phyloP scores from a whole-genome alignment of 2,113 vertebrate species.

The Shinisaurus crocodilurus region DNA sequence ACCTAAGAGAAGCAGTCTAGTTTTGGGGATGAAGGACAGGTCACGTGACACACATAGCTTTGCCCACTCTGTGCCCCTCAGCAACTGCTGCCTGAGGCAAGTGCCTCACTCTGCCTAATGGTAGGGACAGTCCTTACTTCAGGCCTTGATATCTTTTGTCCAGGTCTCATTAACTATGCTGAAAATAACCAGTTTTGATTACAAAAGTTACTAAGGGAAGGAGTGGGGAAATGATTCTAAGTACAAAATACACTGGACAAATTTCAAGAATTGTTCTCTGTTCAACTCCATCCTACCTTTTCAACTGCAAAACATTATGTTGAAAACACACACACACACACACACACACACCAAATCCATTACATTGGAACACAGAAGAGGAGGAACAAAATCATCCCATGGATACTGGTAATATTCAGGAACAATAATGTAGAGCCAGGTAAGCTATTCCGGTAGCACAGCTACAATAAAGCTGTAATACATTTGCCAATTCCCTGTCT shows the following conservation, averaged over 20 bases:
- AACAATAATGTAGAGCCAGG: slow-evolving; percentile 46
- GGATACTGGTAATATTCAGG: slow-evolving; percentile 24
- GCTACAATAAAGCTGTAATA: neutral
- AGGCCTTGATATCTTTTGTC: slow-evolving; percentile 59
- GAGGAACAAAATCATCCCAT: neutral
- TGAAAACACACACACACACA: neutral
- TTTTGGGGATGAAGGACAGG: no score
- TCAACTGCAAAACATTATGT: neutral
- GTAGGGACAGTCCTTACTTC: slow-evolving; percentile 40
- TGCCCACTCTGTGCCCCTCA: no score
- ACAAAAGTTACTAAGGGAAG: neutral
- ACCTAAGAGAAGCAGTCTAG: no score
- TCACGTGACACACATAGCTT: no score
- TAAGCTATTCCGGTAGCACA: neutral
- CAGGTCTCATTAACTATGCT: slow-evolving; percentile 50
- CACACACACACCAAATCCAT: neutral
- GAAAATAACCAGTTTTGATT: slow-evolving; percentile 27
- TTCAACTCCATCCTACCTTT: slow-evolving; percentile 39
- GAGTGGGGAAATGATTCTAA: slow-evolving; percentile 52
- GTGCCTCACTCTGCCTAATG: no score
- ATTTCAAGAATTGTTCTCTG: slow-evolving; percentile 35
- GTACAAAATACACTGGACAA: slow-evolving; percentile 27
- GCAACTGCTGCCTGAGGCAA: no score
- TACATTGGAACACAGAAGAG: neutral
- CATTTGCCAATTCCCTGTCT: neutral